Evolutionary conservation across 2,797 vertebrate species (phyloP), one percentile per base, ranked within the genome.

Genomic region (Leptatherina wallacei): DNA sequence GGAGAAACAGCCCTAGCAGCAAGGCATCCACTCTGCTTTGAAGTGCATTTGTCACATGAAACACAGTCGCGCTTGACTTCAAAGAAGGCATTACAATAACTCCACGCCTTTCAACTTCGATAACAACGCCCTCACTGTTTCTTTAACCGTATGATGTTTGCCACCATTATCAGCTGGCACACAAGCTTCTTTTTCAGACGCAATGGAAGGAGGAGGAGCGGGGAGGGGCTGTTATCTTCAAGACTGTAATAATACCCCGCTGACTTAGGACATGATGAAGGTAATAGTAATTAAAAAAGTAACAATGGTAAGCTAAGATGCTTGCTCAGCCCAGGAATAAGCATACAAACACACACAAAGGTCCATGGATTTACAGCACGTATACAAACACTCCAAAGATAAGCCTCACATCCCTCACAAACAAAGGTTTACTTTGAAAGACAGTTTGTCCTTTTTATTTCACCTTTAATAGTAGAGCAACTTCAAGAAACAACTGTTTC

Each of bases 21-120:
- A 38, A 80, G 65, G 68, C 84, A 84, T 78, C 81, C 83, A 82
- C 83, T 80, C 59, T 6, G 78, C 91, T 93, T 92, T 93, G 90
- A 93, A 92, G 91, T 91, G 80, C 81, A 85, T 91, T 91, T 89
- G 87, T 84, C 87, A 83, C 84, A 87, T 84, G 77, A 90, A 93
- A 92, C 87, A 85, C 82, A 88, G 75, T 71, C 63, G 32, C 58
- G 81, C 81, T 86, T 61, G 69, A 93, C 91, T 91, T 93, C 92
- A 93, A 92, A 92, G 82, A 75, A 79, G 63, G 33, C 78, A 88
- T 85, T 87, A 91, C 83, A 87, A 87, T 83, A 83, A 84, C 80
- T 83, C 72, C 64, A 74, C 58, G 66, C 78, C 69, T 91, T 88
- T 89, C 85, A 87, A 88, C 82, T 83, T 79, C 59, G 78, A 87